phyloP scores from a whole-genome alignment of 2,797 vertebrate genomes.

The Pempheris klunzingeri region DNA sequence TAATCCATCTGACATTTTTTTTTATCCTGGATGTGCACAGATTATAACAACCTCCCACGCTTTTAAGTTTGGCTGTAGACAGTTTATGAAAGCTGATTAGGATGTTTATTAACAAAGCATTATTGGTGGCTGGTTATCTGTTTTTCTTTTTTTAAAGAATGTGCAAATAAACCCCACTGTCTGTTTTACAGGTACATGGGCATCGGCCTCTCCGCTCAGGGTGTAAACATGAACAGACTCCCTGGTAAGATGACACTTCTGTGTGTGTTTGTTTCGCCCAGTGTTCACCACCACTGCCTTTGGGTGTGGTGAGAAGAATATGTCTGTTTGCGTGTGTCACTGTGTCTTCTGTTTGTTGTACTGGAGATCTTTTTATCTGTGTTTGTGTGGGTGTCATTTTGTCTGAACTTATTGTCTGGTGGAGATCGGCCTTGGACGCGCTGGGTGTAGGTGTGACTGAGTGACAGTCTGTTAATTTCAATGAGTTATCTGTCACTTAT shows the following conservation, averaged over 20 bases:
- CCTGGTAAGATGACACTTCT: conserved; percentile 88
- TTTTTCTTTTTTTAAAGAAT: background rate
- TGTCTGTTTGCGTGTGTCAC: background rate
- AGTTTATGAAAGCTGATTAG: background rate
- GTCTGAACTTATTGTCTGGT: conserved; percentile 12
- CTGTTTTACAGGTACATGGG: conserved; percentile 95
- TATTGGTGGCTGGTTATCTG: background rate
- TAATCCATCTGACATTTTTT: background rate
- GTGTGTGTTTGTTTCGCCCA: conserved; percentile 10
- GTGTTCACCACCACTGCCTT: background rate
- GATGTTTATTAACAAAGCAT: background rate
- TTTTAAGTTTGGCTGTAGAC: background rate
- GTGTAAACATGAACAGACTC: conserved; percentile 99
- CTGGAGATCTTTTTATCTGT: background rate
- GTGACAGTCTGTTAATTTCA: background rate
- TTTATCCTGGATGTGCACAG: no score
- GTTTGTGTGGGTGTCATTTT: conserved; percentile 10
- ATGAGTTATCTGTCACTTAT: background rate
- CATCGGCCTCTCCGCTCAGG: conserved; percentile 98
- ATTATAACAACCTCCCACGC: background rate
- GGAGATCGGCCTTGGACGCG: background rate
- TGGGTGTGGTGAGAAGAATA: conserved; percentile 27
- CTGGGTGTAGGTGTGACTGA: conserved; percentile 6
- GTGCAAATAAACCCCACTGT: background rate
- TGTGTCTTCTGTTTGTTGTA: background rate